Evolutionary conservation across 2,888 invertebrate species (phyloP).

Genomic region (Erannis defoliaria): DNA sequence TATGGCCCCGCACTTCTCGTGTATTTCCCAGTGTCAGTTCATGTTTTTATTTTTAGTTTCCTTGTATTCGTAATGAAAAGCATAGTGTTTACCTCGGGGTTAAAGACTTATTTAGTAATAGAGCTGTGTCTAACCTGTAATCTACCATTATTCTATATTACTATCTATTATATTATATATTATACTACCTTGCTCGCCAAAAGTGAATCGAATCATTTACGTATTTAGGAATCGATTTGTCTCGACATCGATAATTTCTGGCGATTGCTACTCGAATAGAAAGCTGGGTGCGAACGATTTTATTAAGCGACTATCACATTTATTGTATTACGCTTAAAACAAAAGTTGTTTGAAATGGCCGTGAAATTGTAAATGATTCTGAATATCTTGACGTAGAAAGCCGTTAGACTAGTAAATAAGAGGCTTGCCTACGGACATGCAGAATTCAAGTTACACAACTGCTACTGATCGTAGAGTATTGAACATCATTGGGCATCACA

Average conservation of each 20-base stretch:
- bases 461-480: neutral
- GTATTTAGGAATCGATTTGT: conserved; percentile 55
- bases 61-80: too few species aligned
- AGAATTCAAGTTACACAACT: conserved; percentile 18
- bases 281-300: conserved; percentile 51
- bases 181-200: conserved; percentile 50
- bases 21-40: too few species aligned
- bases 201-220: conserved; percentile 59
- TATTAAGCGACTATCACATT: conserved; percentile 34
- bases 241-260: conserved; percentile 52
- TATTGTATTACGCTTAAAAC: conserved; percentile 29
- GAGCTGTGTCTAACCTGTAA: neutral
- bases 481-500: neutral
- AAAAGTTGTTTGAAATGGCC: conserved; percentile 43
- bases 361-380: conserved; percentile 44
- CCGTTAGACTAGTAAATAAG: conserved; percentile 28
- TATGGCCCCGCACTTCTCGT: too few species aligned
- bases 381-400: conserved; percentile 45
- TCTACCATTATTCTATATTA: neutral
- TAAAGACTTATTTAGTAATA: too few species aligned
- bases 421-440: conserved; percentile 25
- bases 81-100: too few species aligned
- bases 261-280: conserved; percentile 40
- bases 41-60: too few species aligned
- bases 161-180: too few species aligned